Conservation (phyloP, 2,888 invertebrate genomes). For the Agriopis leucophaearia region DNA sequence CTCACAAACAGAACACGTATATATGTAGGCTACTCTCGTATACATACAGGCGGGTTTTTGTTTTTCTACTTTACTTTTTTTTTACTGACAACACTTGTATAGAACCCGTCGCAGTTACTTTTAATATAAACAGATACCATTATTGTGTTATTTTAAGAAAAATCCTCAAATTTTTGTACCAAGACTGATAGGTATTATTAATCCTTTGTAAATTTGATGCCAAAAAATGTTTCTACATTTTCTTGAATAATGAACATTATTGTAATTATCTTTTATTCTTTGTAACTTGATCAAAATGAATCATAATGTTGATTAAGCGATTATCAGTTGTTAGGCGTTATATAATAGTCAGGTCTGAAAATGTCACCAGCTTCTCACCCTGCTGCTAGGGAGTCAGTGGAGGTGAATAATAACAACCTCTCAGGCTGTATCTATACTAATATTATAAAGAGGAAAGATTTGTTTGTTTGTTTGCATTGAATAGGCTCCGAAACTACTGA, state of each 20-base stretch:
- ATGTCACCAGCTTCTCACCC: no score
- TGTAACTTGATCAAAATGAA: conserved; percentile 4
- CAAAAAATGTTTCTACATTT: background rate
- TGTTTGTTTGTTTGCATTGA: no score
- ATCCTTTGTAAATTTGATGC: conserved; percentile 16
- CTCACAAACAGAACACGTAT: no score
- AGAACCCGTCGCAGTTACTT: background rate
- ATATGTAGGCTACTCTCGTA: no score
- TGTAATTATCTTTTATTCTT: conserved; percentile 8
- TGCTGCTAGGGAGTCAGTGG: no score
- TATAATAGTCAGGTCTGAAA: no score
- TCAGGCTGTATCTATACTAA: no score
- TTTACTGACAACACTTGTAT: conserved; percentile 7
- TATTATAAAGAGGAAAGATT: no score
- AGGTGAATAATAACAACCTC: no score
- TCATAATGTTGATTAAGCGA: background rate
- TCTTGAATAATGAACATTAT: background rate
- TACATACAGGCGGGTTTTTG: no score
- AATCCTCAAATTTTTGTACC: conserved; percentile 8
- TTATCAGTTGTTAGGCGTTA: background rate
- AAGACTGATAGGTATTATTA: conserved; percentile 8
- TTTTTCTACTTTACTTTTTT: no score
- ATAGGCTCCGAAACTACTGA: no score
- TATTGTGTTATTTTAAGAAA: conserved; percentile 14
- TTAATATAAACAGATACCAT: conserved; percentile 11